These are phyloP conservation scores for Platycheirus albimanus DNA, from an alignment of 2,888 invertebrate genomes.

Conservation along the genomic window DNA sequence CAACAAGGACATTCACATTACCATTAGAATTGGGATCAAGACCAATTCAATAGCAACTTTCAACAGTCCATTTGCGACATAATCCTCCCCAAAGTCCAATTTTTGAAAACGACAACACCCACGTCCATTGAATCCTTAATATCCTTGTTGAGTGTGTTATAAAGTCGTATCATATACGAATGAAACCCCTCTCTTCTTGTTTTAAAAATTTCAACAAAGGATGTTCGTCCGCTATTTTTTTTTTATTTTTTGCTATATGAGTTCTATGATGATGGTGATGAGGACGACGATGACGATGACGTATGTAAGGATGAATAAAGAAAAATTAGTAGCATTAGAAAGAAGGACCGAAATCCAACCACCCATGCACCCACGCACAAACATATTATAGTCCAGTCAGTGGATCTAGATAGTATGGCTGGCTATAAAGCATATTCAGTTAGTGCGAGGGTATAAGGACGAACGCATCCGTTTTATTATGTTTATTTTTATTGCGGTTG, in stretches of 20 bases:
- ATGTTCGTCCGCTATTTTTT: slow-evolving; percentile 38
- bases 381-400: background rate
- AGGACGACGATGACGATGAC: slow-evolving; percentile 20
- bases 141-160: slow-evolving; percentile 67
- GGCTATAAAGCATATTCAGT: no score
- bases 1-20: slow-evolving; percentile 54
- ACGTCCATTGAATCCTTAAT: slow-evolving; percentile 67
- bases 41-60: slow-evolving; percentile 67
- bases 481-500: slow-evolving; percentile 72
- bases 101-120: slow-evolving; percentile 57
- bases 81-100: slow-evolving; percentile 40
- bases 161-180: slow-evolving; percentile 47
- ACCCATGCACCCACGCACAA: background rate
- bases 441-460: background rate
- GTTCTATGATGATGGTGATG: slow-evolving; percentile 44
- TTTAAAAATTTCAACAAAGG: slow-evolving; percentile 39
- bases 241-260: slow-evolving; percentile 7
- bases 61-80: slow-evolving; percentile 70
- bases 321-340: background rate
- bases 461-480: slow-evolving; percentile 63
- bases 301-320: slow-evolving; percentile 6
- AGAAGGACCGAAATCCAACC: background rate
- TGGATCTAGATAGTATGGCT: background rate
- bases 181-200: background rate
- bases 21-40: slow-evolving; percentile 65